Evolutionary conservation across 2,888 invertebrate species (phyloP).

Genomic region (Elgonia sp.): DNA sequence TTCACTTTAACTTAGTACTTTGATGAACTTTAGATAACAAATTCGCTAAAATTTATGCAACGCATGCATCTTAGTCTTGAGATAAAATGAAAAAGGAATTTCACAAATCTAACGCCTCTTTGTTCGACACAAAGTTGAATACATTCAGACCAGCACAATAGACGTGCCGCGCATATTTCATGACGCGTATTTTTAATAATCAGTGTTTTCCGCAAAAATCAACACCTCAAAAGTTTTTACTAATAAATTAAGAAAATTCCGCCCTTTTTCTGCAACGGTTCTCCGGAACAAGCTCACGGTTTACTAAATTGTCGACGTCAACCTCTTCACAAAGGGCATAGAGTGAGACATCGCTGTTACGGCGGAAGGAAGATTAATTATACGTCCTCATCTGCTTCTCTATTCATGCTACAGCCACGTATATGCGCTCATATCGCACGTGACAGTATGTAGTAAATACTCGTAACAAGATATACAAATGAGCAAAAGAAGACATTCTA

Average conservation of each 20-base stretch:
- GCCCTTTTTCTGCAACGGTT: conserved; percentile 67
- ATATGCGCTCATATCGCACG: conserved; percentile 72
- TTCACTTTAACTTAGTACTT: too few species aligned
- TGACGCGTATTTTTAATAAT: conserved; percentile 61
- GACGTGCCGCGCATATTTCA: conserved; percentile 47
- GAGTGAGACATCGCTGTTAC: conserved; percentile 73
- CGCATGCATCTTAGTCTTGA: neutral
- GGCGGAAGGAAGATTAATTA: conserved; percentile 76
- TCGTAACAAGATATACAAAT: conserved; percentile 76
- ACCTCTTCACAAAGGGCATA: conserved; percentile 73
- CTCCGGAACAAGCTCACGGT: conserved; percentile 67
- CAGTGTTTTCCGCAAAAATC: conserved; percentile 63
- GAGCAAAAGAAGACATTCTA: conserved; percentile 72
- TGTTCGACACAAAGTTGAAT: conserved; percentile 46
- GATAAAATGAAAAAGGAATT: conserved; percentile 4
- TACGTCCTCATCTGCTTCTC: conserved; percentile 76
- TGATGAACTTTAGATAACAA: neutral
- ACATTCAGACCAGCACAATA: conserved; percentile 13
- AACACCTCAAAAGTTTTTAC: conserved; percentile 68
- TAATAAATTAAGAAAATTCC: conserved; percentile 72
- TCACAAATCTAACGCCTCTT: conserved; percentile 10
- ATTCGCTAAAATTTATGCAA: neutral
- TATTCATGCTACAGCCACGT: conserved; percentile 73
- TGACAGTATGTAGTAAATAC: conserved; percentile 74
- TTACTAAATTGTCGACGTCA: conserved; percentile 75